phyloP scores from a whole-genome alignment of 2,797 vertebrate species.

The Acrocephalus scirpaceus region DNA sequence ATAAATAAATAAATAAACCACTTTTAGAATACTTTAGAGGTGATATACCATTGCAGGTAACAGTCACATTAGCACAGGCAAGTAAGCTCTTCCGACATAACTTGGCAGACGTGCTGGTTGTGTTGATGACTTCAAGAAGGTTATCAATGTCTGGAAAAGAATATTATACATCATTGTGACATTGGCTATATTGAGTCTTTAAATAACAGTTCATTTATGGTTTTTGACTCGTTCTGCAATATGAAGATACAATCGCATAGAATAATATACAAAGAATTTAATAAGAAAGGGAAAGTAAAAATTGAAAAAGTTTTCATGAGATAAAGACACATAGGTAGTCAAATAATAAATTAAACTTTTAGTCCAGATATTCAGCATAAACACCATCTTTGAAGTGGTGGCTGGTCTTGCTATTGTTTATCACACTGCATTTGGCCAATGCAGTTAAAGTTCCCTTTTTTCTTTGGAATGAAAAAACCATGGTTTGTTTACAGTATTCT shows the following conservation, averaged over 20 bases:
- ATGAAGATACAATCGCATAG: background rate
- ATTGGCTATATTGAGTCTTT: background rate
- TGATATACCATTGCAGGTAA: fast-evolving
- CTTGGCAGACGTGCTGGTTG: fast-evolving
- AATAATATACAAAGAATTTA: background rate
- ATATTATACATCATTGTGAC: background rate
- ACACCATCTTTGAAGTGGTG: background rate
- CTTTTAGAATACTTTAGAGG: fast-evolving
- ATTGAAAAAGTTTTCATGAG: background rate
- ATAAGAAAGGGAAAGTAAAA: background rate
- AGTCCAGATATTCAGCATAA: background rate
- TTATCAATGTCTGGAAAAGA: fast-evolving
- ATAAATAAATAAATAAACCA: background rate
- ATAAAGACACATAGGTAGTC: background rate
- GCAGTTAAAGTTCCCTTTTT: background rate
- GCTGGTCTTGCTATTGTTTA: background rate
- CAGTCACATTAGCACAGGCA: fast-evolving
- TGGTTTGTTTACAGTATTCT: background rate
- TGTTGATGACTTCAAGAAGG: fast-evolving
- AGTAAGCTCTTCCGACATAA: fast-evolving
- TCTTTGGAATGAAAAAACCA: background rate
- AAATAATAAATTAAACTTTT: background rate
- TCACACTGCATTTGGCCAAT: background rate
- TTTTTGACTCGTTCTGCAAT: background rate
- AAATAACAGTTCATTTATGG: background rate